phyloP scores from a whole-genome alignment of 2,888 invertebrate genomes.

The Xestobium rufovillosum region DNA sequence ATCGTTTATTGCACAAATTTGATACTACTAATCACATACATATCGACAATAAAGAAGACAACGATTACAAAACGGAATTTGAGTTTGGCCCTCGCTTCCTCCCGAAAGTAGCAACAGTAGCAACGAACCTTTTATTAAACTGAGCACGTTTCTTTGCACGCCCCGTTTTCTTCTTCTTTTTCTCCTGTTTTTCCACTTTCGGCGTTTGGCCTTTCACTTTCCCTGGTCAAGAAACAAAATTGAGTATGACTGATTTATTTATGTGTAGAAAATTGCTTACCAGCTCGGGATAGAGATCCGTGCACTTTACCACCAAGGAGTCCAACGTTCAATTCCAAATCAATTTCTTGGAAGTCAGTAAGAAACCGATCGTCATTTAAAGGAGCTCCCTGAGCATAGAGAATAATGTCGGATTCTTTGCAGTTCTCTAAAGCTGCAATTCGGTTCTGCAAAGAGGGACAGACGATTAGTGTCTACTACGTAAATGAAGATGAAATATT shows the following conservation, averaged over 20 bases:
- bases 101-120: slow-evolving; percentile 91
- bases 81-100: slow-evolving; percentile 96
- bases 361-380: slow-evolving; percentile 62
- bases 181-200: slow-evolving; percentile 98
- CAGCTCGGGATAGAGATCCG: slow-evolving; percentile 99
- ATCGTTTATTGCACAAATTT: no score
- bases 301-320: slow-evolving; percentile 98
- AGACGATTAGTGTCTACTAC: slow-evolving; percentile 12
- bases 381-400: slow-evolving; percentile 70
- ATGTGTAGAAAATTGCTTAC: slow-evolving; percentile 47
- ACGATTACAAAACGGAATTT: no score
- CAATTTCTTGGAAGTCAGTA: slow-evolving; percentile 55
- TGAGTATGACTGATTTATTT: no score
- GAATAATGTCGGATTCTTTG: slow-evolving; percentile 51
- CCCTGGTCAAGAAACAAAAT: slow-evolving; percentile 41
- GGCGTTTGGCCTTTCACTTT: slow-evolving; percentile 99
- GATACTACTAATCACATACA: no score
- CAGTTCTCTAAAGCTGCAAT: slow-evolving; percentile 52
- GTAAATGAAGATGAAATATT: slow-evolving; percentile 11
- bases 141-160: slow-evolving; percentile 98
- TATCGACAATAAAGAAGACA: no score
- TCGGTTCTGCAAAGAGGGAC: slow-evolving; percentile 48
- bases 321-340: slow-evolving; percentile 74
- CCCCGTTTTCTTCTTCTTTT: slow-evolving; percentile 99
- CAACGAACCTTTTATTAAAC: slow-evolving; percentile 96